Percentiles rank a stretch among this genome's conserved stretches.
These are phyloP conservation scores for Gambusia affinis DNA, from an alignment of 2,113 vertebrate species.

Conservation along the genomic window DNA sequence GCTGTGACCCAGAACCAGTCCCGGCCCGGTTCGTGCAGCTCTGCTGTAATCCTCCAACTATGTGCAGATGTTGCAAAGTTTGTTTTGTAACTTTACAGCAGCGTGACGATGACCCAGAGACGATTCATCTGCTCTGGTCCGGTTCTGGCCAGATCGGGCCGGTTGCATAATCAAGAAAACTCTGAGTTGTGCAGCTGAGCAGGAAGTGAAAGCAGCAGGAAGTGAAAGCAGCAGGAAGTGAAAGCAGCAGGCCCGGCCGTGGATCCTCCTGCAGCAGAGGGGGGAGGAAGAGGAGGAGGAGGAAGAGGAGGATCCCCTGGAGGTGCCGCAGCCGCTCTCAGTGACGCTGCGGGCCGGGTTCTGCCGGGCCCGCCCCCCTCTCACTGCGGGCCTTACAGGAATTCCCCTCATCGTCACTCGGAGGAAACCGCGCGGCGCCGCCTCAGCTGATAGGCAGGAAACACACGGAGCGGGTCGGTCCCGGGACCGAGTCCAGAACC, in stretches of 20 bases:
- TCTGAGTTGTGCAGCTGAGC: background rate
- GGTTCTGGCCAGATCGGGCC: no score
- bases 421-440: conserved; percentile 64
- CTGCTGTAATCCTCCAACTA: no score
- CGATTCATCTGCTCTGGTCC: background rate
- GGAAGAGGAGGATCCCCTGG: conserved; percentile 58
- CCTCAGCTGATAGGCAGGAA: conserved; percentile 71
- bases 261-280: conserved; percentile 18
- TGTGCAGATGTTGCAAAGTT: no score
- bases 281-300: conserved; percentile 14
- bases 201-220: no score
- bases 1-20: no score
- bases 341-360: conserved; percentile 67
- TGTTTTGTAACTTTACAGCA: no score
- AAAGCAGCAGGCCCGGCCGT: conserved; percentile 8
- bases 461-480: background rate
- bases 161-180: background rate
- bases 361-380: conserved; percentile 21
- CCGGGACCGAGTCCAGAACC: background rate
- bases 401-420: conserved; percentile 78
- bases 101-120: background rate
- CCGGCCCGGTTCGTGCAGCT: no score
- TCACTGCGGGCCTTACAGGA: conserved; percentile 67
- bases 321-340: conserved; percentile 64
- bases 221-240: background rate